Evolutionary conservation across 2,888 invertebrate species (phyloP).

Genomic region (Prosapia bicincta): DNA sequence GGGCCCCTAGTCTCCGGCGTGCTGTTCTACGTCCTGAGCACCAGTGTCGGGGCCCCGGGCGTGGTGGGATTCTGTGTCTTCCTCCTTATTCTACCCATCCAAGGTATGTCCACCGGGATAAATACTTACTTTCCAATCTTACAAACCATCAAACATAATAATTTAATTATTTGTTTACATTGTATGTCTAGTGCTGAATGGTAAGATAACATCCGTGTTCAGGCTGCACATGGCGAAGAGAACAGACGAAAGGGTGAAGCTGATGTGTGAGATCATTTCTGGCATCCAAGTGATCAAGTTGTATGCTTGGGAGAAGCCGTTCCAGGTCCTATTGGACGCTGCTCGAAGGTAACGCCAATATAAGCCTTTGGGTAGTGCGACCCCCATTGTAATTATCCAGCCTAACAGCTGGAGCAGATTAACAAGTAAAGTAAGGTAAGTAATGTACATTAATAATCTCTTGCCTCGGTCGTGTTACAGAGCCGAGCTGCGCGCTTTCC

Average conservation of each 20-base stretch:
- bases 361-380: too few species aligned
- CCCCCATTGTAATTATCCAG: too few species aligned
- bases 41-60: constrained; percentile 34
- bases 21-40: constrained; percentile 43
- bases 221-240: constrained; percentile 76
- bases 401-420: too few species aligned
- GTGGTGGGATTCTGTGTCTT: constrained; percentile 37
- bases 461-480: too few species aligned
- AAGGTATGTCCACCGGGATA: constrained; percentile 36
- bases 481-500: constrained; percentile 53
- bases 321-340: constrained; percentile 61
- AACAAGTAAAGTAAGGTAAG: too few species aligned
- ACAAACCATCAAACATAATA: too few species aligned
- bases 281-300: constrained; percentile 92
- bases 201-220: constrained; percentile 49
- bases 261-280: constrained; percentile 92
- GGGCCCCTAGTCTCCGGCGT: constrained; percentile 51
- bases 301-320: constrained; percentile 83
- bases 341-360: constrained; percentile 58
- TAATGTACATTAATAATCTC: too few species aligned
- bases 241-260: constrained; percentile 85
- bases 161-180: too few species aligned
- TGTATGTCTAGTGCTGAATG: too few species aligned
- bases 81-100: constrained; percentile 34
- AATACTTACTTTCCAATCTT: too few species aligned